Evolutionary conservation across 2,797 vertebrate genomes (phyloP).

Genomic region (Ataeniobius toweri): DNA sequence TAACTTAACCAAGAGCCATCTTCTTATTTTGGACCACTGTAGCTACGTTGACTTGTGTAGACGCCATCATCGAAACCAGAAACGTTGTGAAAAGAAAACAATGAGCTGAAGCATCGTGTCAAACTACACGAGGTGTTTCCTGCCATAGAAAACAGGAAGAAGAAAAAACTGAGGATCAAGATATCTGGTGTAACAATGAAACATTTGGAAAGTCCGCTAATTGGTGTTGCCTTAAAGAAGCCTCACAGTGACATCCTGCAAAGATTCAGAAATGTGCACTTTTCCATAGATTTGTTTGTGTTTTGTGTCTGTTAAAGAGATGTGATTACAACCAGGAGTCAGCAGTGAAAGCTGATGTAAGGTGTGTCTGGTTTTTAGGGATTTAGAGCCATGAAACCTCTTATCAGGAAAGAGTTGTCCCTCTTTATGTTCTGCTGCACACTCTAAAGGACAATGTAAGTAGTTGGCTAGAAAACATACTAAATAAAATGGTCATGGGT

Average conservation of each 20-base stretch:
- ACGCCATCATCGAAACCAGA: not conserved
- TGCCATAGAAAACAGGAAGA: not conserved
- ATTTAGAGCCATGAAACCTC: conserved; percentile 3
- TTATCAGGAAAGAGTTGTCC: not conserved
- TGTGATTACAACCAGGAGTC: not conserved
- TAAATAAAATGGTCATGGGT: not conserved
- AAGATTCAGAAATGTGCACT: not conserved
- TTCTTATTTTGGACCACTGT: not conserved
- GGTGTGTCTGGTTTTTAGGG: not conserved
- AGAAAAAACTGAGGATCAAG: not conserved
- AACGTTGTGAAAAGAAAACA: too few relatives aligned
- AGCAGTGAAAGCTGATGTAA: not conserved
- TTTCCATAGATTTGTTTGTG: not conserved
- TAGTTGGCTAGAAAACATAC: not conserved
- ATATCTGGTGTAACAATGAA: not conserved
- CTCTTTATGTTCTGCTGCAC: not conserved
- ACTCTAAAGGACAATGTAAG: not conserved
- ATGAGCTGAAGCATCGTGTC: conserved; percentile 2
- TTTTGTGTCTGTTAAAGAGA: not conserved
- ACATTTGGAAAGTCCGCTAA: not conserved
- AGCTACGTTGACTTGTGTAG: not conserved
- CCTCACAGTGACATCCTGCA: not conserved
- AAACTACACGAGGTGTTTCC: not conserved
- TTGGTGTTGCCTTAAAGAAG: not conserved
- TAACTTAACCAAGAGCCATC: not conserved